Percentiles rank a stretch among this genome's conserved stretches.
Evolutionary conservation across 2,113 vertebrate genomes (phyloP).

Genomic region (Oophaga pumilio): DNA sequence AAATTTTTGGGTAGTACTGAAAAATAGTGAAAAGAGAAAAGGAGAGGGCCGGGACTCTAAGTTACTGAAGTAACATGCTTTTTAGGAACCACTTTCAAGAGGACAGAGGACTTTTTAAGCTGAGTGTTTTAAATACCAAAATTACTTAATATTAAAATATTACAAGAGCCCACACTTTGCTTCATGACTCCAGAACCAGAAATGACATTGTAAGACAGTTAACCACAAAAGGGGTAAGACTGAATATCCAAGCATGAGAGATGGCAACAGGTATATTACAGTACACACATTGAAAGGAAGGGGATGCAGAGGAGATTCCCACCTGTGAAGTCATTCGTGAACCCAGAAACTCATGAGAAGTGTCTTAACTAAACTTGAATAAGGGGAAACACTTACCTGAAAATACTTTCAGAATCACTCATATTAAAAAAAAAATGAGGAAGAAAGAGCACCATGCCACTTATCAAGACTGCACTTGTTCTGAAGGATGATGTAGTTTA

Average conservation of each 20-base stretch:
- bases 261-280: constrained; percentile 53
- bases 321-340: constrained; percentile 67
- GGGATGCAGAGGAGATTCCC: constrained; percentile 70
- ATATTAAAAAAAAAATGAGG: constrained; percentile 7
- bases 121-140: neutral
- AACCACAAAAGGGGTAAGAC: constrained; percentile 55
- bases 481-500: constrained; percentile 61
- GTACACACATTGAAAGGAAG: constrained; percentile 31
- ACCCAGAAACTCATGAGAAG: constrained; percentile 66
- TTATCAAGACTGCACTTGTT: constrained; percentile 69
- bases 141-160: neutral
- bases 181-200: constrained; percentile 52
- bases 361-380: constrained; percentile 73
- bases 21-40: constrained; percentile 60
- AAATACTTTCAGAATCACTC: constrained; percentile 63
- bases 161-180: constrained; percentile 54
- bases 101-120: neutral
- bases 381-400: constrained; percentile 74
- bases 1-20: constrained; percentile 98
- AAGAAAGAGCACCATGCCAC: constrained; percentile 57
- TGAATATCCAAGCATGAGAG: constrained; percentile 39
- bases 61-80: neutral
- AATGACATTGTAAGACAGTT: neutral
- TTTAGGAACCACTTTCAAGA: constrained; percentile 30
- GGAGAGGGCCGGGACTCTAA: constrained; percentile 21